These are phyloP conservation scores for Morone chrysops DNA, from an alignment of 2,113 vertebrate genomes.

Conservation along the genomic window DNA sequence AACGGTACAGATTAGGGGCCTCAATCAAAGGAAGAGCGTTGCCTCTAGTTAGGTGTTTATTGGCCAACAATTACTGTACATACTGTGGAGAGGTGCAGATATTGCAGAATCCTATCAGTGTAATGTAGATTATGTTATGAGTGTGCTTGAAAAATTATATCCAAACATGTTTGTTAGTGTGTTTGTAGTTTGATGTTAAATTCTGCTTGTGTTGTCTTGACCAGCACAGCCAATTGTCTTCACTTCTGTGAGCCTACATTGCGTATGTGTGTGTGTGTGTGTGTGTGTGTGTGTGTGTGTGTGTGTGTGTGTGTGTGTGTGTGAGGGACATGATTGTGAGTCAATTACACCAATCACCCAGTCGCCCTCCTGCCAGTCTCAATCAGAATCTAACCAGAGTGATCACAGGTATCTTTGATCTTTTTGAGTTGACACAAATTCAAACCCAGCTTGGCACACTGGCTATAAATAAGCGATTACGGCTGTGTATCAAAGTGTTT, in stretches of 20 bases:
- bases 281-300: not conserved
- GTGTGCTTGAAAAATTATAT: not conserved
- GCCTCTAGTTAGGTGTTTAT: constrained; percentile 5
- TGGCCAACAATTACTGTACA: not conserved
- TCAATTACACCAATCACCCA: constrained; percentile 29
- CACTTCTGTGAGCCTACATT: not conserved
- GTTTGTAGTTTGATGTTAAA: not conserved
- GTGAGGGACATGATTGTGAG: constrained; percentile 11
- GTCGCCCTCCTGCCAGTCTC: constrained; percentile 32
- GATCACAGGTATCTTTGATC: constrained; percentile 46
- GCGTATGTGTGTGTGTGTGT: constrained; percentile 3
- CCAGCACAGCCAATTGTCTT: constrained; percentile 18
- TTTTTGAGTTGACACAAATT: constrained; percentile 6
- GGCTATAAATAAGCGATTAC: not conserved
- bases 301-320: not conserved
- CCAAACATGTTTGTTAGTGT: not conserved
- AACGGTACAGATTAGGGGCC: constrained; percentile 32
- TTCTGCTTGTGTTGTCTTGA: not conserved
- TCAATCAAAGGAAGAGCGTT: constrained; percentile 40
- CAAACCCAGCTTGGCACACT: not conserved
- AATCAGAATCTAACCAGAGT: constrained; percentile 38
- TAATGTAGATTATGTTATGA: not conserved
- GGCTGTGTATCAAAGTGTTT: not conserved
- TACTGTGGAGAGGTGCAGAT: constrained; percentile 1
- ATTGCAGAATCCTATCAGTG: not conserved